Base-by-base conservation (phyloP, 2,888 invertebrate species). In the Tholera decimalis region DNA sequence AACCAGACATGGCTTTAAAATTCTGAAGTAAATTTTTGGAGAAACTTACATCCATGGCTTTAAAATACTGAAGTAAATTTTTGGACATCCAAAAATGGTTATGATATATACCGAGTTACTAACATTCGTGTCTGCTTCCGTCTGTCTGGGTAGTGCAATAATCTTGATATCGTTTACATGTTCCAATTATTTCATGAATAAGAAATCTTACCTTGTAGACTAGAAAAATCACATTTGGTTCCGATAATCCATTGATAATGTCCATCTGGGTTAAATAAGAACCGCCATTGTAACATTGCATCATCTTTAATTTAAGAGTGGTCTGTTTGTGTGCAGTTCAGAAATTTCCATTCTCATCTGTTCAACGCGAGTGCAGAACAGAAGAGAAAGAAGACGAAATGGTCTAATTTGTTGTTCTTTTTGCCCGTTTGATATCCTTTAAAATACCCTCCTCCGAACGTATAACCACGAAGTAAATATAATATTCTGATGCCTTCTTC, bases 261-360 rank as follows among this genome's bases (percentile, higher is more conserved):
- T 53, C 47, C 44, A 47, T 53, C 46, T 47, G 24, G 39, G 33
- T 53, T 46, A 51, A 30, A 9, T 18, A 41, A 30, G 54, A 54
- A 49, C n/a, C 22, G 46, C 11, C 26, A 54, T 37, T 49, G 28
- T 63, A 28, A 30, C 22, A 41, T 66, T 53, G 39, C 77, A 69
- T 65, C 80, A 81, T 78, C 67, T 77, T 76, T 79, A 79, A 76
- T 77, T 82, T 82, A 80, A 65, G 37, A 46, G 37, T 47, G 39
- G 9, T 8, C 28, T 35, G 54, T 53, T n/a, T n/a, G n/a, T 50
- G 33, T 54, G n/a, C 39, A 39, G 24, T 66, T 44, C 39, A 39
- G 33, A 28, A 46, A 66, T 73, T 46, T 49, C 22, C 63, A 63
- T 63, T 33, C 15, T 22, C 26, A 22, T 47, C 39, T 71, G 26